These are phyloP conservation scores for Calameuta filiformis DNA, from an alignment of 2,888 invertebrate species.

Conservation along the genomic window DNA sequence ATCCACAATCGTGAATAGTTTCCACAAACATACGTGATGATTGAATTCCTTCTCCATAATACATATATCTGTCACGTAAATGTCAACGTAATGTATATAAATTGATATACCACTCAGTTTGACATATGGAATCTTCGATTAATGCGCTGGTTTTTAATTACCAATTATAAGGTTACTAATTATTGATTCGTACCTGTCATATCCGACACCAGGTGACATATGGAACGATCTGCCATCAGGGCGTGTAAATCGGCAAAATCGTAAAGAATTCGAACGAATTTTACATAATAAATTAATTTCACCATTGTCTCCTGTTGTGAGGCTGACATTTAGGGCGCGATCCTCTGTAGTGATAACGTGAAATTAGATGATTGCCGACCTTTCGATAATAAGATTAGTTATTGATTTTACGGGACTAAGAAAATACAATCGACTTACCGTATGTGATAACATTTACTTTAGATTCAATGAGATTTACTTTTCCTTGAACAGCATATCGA, in stretches of 20 bases:
- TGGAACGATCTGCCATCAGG: conserved; percentile 44
- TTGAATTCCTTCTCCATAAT: conserved; percentile 43
- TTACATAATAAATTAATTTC: conserved; percentile 38
- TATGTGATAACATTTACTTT: conserved; percentile 36
- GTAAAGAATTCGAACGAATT: conserved; percentile 20
- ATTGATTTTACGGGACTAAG: background rate
- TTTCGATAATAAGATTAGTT: background rate
- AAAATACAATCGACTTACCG: conserved; percentile 31
- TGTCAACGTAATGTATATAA: conserved; percentile 6
- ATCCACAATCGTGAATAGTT: conserved; percentile 41
- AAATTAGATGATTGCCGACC: background rate
- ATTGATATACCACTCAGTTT: conserved; percentile 10
- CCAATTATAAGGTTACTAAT: background rate
- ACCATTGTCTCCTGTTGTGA: conserved; percentile 23
- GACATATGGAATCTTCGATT: conserved; percentile 8
- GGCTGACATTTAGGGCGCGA: conserved; percentile 26
- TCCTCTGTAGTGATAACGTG: conserved; percentile 26
- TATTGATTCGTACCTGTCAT: conserved; percentile 37
- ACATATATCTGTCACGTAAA: conserved; percentile 41
- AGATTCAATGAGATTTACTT: conserved; percentile 21
- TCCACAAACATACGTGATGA: conserved; percentile 6
- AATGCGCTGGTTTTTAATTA: background rate
- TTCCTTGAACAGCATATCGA: conserved; percentile 36
- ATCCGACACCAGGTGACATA: conserved; percentile 40
- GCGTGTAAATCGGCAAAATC: conserved; percentile 44